A percentile compares a stretch with the other conserved stretches of the same genome.
phyloP scores from a whole-genome alignment of 1,140 invertebrate genomes.

The Orius laevigatus region DNA sequence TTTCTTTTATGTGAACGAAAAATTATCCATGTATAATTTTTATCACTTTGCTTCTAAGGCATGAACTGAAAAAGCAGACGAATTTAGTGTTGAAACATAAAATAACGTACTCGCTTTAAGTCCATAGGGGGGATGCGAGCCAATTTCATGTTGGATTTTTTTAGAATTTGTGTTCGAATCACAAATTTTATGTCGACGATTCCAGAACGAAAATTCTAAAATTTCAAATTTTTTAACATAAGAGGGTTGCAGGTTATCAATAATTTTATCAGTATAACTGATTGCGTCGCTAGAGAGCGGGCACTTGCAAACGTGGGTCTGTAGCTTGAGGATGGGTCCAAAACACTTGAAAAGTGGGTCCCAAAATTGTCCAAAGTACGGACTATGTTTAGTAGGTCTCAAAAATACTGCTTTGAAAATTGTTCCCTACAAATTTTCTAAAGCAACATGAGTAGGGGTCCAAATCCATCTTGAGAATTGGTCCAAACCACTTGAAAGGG shows the following conservation, averaged over 20 bases:
- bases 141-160: not conserved
- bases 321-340: too few relatives aligned
- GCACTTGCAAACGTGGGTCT: too few relatives aligned
- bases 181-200: not conserved
- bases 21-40: constrained; percentile 55
- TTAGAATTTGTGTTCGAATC: not conserved
- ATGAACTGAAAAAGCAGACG: constrained; percentile 43
- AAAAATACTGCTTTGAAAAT: too few relatives aligned
- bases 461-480: too few relatives aligned
- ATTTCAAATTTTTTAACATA: not conserved
- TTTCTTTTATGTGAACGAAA: constrained; percentile 42
- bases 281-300: not conserved
- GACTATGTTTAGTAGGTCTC: too few relatives aligned
- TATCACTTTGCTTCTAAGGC: constrained; percentile 53
- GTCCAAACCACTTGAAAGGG: too few relatives aligned
- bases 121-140: not conserved
- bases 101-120: too few relatives aligned
- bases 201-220: not conserved
- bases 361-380: too few relatives aligned
- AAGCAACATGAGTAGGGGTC: too few relatives aligned
- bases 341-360: too few relatives aligned
- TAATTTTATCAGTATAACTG: too few relatives aligned
- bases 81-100: not conserved
- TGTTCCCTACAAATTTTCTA: too few relatives aligned
- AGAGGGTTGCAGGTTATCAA: not conserved